Percentiles rank a stretch among this genome's conserved stretches.
Conservation (phyloP, 2,797 vertebrate species). For the Alca torda region DNA sequence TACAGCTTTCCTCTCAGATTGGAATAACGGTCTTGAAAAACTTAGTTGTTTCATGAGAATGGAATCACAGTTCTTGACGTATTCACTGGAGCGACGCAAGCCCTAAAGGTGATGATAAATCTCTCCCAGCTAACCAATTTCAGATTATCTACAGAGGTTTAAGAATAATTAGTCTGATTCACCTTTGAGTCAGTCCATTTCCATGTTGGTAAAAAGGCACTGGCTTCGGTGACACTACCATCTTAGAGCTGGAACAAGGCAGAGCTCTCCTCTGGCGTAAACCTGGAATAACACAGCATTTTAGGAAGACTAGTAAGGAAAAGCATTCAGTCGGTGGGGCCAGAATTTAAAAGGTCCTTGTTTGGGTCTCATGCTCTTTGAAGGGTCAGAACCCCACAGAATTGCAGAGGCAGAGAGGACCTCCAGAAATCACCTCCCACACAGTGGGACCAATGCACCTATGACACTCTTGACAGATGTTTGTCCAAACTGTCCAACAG, state of each 20-base stretch:
- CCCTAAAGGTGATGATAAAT: background rate
- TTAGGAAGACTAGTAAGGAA: background rate
- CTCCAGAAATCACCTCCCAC: background rate
- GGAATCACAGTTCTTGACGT: background rate
- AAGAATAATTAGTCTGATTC: background rate
- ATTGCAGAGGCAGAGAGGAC: background rate
- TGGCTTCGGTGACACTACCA: background rate
- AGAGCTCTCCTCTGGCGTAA: background rate
- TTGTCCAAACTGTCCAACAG: background rate
- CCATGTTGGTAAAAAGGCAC: background rate
- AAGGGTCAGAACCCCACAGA: background rate
- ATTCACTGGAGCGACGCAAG: background rate
- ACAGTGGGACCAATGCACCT: accelerated
- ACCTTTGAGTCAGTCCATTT: background rate
- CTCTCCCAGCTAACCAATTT: background rate
- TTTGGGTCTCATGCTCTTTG: background rate
- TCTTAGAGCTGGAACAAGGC: background rate
- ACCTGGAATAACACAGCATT: background rate
- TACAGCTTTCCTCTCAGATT: background rate
- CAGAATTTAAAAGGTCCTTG: background rate
- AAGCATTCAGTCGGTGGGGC: background rate
- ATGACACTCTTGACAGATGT: background rate
- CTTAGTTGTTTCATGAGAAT: background rate
- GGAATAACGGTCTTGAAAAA: background rate
- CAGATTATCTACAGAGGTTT: background rate